phyloP scores from a whole-genome alignment of 64 coral and sea anemone genomes.

The Montipora foliosa region DNA sequence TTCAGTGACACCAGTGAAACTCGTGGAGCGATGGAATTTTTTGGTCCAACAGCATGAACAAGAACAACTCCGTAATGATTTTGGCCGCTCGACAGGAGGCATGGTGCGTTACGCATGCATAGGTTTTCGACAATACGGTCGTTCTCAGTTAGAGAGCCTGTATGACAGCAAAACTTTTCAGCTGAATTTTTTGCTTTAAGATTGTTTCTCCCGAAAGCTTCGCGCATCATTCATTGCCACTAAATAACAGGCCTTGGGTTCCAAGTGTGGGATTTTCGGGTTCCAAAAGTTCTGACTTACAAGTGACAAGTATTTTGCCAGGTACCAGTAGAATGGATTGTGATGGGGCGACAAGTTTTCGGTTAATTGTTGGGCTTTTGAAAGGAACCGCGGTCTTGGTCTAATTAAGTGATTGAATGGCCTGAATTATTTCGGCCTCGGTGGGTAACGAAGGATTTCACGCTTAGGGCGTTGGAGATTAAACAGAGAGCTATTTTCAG shows the following conservation, averaged over 20 bases:
- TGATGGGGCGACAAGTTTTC: background rate
- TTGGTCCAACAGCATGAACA: too few relatives aligned
- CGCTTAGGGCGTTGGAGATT: background rate
- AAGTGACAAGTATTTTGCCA: slow-evolving; percentile 5
- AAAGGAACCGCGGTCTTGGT: background rate
- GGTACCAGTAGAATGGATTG: slow-evolving; percentile 20
- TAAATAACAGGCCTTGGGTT: background rate
- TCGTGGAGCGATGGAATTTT: background rate
- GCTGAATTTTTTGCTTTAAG: background rate
- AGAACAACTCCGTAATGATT: background rate
- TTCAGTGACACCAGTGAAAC: too few relatives aligned
- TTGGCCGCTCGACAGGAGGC: background rate
- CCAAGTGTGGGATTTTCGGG: background rate
- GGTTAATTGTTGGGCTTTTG: background rate
- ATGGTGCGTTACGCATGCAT: slow-evolving; percentile 24
- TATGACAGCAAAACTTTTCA: background rate
- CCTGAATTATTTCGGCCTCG: background rate
- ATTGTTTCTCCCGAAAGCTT: background rate
- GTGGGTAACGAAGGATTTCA: background rate
- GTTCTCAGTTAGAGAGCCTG: background rate
- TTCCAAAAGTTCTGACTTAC: background rate
- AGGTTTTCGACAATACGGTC: background rate
- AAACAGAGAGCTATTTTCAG: background rate
- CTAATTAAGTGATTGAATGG: background rate
- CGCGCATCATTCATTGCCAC: too few relatives aligned